Base-by-base conservation (phyloP, 2,113 vertebrate genomes). In the Microtus montanus region DNA sequence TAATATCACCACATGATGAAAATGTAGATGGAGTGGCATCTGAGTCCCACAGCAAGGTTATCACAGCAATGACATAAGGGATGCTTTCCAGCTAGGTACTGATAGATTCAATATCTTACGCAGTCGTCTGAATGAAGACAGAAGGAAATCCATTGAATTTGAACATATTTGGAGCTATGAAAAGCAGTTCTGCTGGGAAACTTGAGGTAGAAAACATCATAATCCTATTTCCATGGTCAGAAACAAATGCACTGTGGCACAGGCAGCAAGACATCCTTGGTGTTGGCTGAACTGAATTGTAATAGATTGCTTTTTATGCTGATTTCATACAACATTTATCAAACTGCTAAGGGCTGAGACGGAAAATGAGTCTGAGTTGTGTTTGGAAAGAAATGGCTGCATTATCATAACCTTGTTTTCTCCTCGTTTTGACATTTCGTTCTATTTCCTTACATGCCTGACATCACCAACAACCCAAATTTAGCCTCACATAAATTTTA, bases 301-400 rank as follows among this genome's bases (percentile, higher is more conserved):
- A 96, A 95, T 96, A 82, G 80, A 96, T 96, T 95, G 44, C 8
- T 95, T 85, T 95, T 96, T 92, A 96, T 97, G 93, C 95, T 96
- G 94, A 96, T 95, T 96, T 97, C 95, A 98, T 97, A 95, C 93
- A 92, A 71, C 95, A 97, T 97, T 97, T 94, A 95, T 96, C 96
- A 96, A 82, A 94, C 77, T 93, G 85, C 61, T 77, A 94, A 93
- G 90, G 63, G n/a, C 85, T 79, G 79, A 84, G 87, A 91, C 66
- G 87, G 87, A 96, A 49, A 92, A 79, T 91, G 78, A 87, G 73
- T 83, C 80, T 95, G 89, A 91, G 71, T 94, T 94, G 85, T 82
- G 70, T 95, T 96, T 84, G 44, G 73, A 87, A 92, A 95, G 93
- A 95, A 71, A 49, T 20, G 47, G 87, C 87, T 94, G 63, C 61